phyloP scores from a whole-genome alignment of 1,140 invertebrate species.

The Drosophila bocki region DNA sequence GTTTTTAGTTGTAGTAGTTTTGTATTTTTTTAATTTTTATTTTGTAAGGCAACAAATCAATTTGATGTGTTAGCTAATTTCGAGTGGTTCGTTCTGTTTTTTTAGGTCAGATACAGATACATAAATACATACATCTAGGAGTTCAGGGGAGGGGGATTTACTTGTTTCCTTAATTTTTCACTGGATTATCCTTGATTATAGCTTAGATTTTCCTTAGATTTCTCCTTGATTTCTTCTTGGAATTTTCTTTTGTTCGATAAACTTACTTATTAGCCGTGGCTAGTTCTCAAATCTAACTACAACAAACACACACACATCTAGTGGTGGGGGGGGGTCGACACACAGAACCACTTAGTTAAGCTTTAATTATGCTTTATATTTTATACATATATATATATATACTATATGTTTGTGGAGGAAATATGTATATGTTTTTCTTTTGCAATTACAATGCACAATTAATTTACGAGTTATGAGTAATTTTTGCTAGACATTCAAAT shows the following conservation, averaged over 20 bases:
- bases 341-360: constrained; percentile 25
- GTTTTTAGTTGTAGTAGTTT: constrained; percentile 31
- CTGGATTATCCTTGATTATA: neutral
- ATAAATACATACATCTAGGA: constrained; percentile 30
- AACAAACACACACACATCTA: constrained; percentile 32
- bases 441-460: constrained; percentile 53
- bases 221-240: neutral
- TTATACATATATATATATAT: constrained; percentile 15
- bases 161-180: neutral
- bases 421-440: constrained; percentile 33
- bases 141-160: constrained; percentile 17
- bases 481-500: constrained; percentile 54
- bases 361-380: constrained; percentile 17
- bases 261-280: constrained; percentile 37
- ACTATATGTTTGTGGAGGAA: constrained; percentile 23
- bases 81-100: constrained; percentile 35
- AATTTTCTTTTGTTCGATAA: constrained; percentile 8
- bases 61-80: constrained; percentile 59
- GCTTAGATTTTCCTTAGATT: neutral
- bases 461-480: constrained; percentile 22
- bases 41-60: constrained; percentile 59
- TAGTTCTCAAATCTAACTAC: constrained; percentile 48
- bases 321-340: constrained; percentile 16
- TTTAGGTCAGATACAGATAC: constrained; percentile 17
- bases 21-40: constrained; percentile 3